Evolutionary conservation across 2,888 invertebrate species (phyloP), one percentile per base, ranked within the genome.

Genomic region (Eustalomyia histrio): DNA sequence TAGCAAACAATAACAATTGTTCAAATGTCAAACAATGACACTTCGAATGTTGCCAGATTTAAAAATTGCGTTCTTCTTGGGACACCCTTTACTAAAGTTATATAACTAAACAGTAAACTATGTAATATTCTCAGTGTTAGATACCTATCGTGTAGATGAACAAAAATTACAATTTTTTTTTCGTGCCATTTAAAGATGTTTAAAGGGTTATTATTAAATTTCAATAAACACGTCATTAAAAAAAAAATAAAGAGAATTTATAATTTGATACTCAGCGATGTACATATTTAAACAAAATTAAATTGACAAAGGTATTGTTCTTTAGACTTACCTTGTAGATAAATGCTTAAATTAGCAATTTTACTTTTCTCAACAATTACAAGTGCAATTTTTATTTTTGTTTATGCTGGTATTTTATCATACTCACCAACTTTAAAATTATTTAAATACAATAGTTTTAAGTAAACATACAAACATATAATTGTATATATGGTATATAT

Each of bases 321-420:
- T 71, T 35, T 61, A 61, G 52, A 39, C 39, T 72, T 73, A 64
- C 73, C 64, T 64, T 73, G 73, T 64, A 64, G 24, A 33, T 43
- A 53, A 73, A 57, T 18, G 60, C 75, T 75, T 52, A 61, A 60
- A 61, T 61, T 47, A 61, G 75, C 61, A 75, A 1, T 75, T 75
- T 63, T 24, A 7, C 7, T 63, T 50, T 39, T n/a, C 17, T 21
- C 43, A 12, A 29, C 29, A 29, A 29, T 35, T 43, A 47, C 43
- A 21, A 17, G 18, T 24, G 55, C n/a, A 57, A 14, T 24, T 24
- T 47, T 47, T 2, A 47, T 47, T 47, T 47, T 47, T n/a, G 2
- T 47, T 47, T n/a, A 47, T 47, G 43, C n/a, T 6, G 43, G 43
- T 57, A 24, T 24, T 57, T 57, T 21, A 29, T 57, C 10, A 24